Conservation (phyloP, 2,888 invertebrate species). For the Tetragnatha montana region DNA sequence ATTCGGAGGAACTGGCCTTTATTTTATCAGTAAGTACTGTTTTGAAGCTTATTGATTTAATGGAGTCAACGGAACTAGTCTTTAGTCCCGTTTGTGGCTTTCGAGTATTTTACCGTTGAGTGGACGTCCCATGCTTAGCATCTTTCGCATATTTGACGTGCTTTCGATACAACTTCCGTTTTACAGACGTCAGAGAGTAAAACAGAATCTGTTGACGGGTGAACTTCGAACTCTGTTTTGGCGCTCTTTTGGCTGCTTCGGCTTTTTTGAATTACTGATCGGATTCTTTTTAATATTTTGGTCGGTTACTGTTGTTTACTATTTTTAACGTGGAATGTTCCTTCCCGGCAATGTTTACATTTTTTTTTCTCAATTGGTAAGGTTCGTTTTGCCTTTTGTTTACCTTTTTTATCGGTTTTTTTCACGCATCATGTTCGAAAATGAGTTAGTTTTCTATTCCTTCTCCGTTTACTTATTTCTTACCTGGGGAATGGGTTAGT, state of each 20-base stretch:
- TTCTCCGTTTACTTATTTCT: neutral
- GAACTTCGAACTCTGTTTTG: neutral
- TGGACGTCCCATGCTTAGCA: constrained; percentile 74
- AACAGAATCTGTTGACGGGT: constrained; percentile 23
- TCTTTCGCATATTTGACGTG: constrained; percentile 77
- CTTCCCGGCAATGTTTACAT: too few relatives aligned
- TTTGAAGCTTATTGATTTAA: constrained; percentile 58
- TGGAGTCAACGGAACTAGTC: neutral
- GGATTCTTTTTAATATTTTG: neutral
- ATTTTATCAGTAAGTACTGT: constrained; percentile 65
- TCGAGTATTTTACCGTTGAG: constrained; percentile 10
- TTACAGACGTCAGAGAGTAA: constrained; percentile 54
- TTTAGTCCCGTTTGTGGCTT: neutral
- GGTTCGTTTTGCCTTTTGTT: neutral
- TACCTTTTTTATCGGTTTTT: constrained; percentile 1
- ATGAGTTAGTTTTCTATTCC: constrained; percentile 24
- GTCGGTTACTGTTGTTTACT: too few relatives aligned
- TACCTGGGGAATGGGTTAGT: neutral
- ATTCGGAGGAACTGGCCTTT: constrained; percentile 39
- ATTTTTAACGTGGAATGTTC: too few relatives aligned
- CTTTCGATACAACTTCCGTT: constrained; percentile 76
- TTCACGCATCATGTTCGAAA: constrained; percentile 12
- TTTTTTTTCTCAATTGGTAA: too few relatives aligned
- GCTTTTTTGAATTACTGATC: neutral
- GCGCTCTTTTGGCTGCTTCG: neutral